phyloP scores from a whole-genome alignment of 2,797 vertebrate genomes.

The Orestias chungarensis region DNA sequence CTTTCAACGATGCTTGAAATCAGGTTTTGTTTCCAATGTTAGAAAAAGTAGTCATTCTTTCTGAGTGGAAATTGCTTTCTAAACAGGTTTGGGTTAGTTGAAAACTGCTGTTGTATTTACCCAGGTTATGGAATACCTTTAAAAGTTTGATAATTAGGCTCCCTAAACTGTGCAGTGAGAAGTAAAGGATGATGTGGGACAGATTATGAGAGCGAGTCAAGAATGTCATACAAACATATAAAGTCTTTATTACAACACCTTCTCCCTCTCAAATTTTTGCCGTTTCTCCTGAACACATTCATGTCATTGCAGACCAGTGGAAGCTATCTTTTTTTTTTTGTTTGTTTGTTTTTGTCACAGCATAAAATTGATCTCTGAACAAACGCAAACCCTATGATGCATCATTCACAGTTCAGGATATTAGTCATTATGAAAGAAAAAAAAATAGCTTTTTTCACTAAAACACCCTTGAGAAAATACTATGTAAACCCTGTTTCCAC shows the following conservation, averaged over 20 bases:
- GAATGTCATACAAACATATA: slow-evolving; percentile 74
- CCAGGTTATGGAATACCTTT: no score
- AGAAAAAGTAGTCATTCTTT: not conserved
- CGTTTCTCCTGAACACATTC: slow-evolving; percentile 49
- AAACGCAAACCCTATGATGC: slow-evolving; percentile 51
- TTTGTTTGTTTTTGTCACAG: slow-evolving; percentile 46
- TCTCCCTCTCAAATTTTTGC: slow-evolving; percentile 45
- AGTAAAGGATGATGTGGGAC: not conserved
- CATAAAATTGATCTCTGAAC: slow-evolving; percentile 55
- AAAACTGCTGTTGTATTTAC: not conserved
- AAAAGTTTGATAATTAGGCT: no score
- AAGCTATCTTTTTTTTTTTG: slow-evolving; percentile 52
- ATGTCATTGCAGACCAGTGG: slow-evolving; percentile 54
- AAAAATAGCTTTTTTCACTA: slow-evolving; percentile 48
- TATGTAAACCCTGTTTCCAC: slow-evolving; percentile 69
- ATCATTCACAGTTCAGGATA: slow-evolving; percentile 70
- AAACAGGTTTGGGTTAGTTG: not conserved
- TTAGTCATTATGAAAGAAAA: slow-evolving; percentile 45
- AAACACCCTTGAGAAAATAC: slow-evolving; percentile 42
- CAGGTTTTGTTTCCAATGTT: not conserved
- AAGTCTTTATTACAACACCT: slow-evolving; percentile 77
- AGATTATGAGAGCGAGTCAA: slow-evolving; percentile 45
- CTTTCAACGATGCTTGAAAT: not conserved
- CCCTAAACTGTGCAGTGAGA: not conserved
- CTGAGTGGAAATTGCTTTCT: not conserved